A percentile compares a stretch with the other conserved stretches of the same genome.
These are phyloP conservation scores for Simalia tracyae DNA, from an alignment of 2,797 vertebrate genomes.

Conservation along the genomic window DNA sequence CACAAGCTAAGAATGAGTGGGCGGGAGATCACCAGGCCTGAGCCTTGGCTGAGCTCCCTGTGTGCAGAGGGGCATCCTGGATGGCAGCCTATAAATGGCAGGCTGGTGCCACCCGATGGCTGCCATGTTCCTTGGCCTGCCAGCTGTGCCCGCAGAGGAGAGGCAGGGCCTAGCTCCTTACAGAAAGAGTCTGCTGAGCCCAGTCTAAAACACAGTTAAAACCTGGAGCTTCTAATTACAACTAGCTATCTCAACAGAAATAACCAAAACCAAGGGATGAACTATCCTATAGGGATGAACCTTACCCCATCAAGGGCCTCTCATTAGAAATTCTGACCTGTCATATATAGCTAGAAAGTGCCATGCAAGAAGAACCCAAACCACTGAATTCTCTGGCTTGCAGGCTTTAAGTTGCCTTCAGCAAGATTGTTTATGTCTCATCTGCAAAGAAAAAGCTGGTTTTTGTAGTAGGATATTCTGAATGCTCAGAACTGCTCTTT, in stretches of 20 bases:
- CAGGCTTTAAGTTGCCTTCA: fast-evolving
- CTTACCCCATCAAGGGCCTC: not conserved
- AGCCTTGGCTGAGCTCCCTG: not conserved
- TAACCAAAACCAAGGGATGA: not conserved
- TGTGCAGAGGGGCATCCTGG: not conserved
- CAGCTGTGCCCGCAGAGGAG: not conserved
- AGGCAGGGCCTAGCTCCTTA: not conserved
- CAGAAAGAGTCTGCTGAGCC: not conserved
- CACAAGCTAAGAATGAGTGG: not conserved
- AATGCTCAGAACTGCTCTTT: not conserved
- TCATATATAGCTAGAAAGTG: not conserved
- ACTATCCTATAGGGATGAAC: not conserved
- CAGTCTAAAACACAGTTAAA: not conserved
- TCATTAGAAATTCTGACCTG: not conserved
- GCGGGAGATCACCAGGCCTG: not conserved
- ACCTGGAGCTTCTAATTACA: not conserved
- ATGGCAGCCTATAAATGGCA: not conserved
- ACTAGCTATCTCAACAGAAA: not conserved
- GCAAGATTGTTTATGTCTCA: not conserved
- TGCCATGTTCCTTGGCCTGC: not conserved
- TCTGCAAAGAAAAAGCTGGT: not conserved
- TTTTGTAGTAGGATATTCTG: not conserved
- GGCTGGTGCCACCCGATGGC: not conserved
- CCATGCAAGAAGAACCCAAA: not conserved
- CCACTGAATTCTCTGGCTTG: fast-evolving